Base-by-base conservation (phyloP, 2,888 invertebrate genomes). In the Hydrotaea diabolus region DNA sequence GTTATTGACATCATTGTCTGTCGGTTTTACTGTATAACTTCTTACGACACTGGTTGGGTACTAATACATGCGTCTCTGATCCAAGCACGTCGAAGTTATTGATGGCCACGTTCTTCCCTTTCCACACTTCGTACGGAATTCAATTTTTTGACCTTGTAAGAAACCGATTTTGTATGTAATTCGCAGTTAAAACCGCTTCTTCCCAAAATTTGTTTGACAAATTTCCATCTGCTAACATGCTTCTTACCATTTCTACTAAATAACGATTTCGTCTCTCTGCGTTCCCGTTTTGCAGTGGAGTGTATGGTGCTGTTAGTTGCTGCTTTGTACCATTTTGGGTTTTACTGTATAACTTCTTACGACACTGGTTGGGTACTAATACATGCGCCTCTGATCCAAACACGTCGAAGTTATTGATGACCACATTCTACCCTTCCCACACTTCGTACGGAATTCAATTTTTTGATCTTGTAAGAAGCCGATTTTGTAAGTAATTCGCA, bases 171-270 rank as follows among this genome's bases (percentile, higher is more conserved):
- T 91, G 87, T 73, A 91, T 87, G 86, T 90, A 89, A 36, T 88
- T 87, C 53, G 90, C 90, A 71, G 90, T 90, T 75, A 89, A 86
- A 9, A 91, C 87, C n/a, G 90, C 90, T 85, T 91, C 91, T 26
- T 89, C 89, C 91, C 91, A 92, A 71, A 91, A 89, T 3, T 4
- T 39, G 87, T 91, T 90, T 31, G 85, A 75, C 43, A 91, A 77
- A 17, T 88, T 83, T 4, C 89, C 87, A 78, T 88, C 85, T 15
- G 9, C 13, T n/a, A 46, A 15, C 73, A n/a, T n/a, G n/a, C n/a
- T n/a, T n/a, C n/a, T n/a, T n/a, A n/a, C n/a, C n/a, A 43, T 73
- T 39, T 73, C 73, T 3, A 73, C 23, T 9, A 73, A 57, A 39
- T 36, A 39, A 31, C 57, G 39, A 21, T 57, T 73, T 19, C 39